Base-by-base conservation (phyloP, 2,797 vertebrate genomes). In the Capromys pilorides region DNA sequence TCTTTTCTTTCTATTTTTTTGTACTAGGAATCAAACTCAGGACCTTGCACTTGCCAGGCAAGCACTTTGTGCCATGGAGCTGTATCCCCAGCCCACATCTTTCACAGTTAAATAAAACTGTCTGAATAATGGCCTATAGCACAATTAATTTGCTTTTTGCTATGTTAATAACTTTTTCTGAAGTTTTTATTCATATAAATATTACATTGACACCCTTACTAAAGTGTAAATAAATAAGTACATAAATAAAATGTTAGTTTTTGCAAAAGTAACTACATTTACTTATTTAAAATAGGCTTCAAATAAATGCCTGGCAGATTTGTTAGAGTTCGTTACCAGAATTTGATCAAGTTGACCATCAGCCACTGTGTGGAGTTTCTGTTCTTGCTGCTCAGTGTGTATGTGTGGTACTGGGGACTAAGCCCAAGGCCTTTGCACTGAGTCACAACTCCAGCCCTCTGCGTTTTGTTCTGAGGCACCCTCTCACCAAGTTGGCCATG, bases 61-160 rank as follows among this genome's bases (percentile, higher is more conserved):
- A 14, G 54, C 54, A 57, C 16, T 57, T 18, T 4, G 14, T 57
- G 54, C 54, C 16, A 18, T 14, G 14, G 54, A 57, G 54, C 54
- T 57, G 18, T 19, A 57, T 54, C 16, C 54, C 54, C 16, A 4
- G 16, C 16, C 51, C 51, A 54, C n/a, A 54, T 86, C 89, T 79
- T 66, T 95, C 71, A 71, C 49, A 92, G 89, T 86, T 94, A 61
- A 93, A 93, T 93, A 61, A 90, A 94, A 93, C 9, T 57, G 33
- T 49, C 71, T 93, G 71, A 87, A 3, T n/a, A 51, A 14, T 94
- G 86, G 4, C n/a, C 12, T 73, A 49, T 71, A 86, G 88, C 94
- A 91, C 22, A 90, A 41, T 49, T 16, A 88, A 39, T 67, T 75
- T 13, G 57, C 3, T 66, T 67, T 83, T 66, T 64, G 28, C 59